Base-by-base conservation (phyloP, 2,888 invertebrate species). In the Eugnorisma glareosa region DNA sequence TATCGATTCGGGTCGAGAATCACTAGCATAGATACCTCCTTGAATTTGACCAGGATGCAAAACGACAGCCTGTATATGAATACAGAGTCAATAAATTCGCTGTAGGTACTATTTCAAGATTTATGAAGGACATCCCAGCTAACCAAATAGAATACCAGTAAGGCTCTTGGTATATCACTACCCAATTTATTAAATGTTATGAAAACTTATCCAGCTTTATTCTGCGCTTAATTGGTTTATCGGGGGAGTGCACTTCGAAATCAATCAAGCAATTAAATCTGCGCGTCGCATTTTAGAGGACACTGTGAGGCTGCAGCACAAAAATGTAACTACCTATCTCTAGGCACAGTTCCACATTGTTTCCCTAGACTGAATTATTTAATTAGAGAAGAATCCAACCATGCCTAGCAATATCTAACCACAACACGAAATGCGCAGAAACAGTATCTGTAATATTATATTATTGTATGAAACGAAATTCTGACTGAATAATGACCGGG, bases 81-180 rank as follows among this genome's bases (percentile, higher is more conserved):
- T 11, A 45, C 10, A 45, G 31, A 59, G 11, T 57, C 28, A 63
- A 84, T 10, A 37, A 43, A 43, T 66, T 67, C 61, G 84, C 84
- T 8, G 11, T n/a, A n/a, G n/a, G n/a, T 8, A 51, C 37, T 45
- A 31, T 40, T 24, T 31, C n/a, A 35, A 35, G 3, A 43, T 75
- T 2, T 28, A 57, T 57, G 57, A 57, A 57, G 15, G 28, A n/a
- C n/a, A 5, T 54, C n/a, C n/a, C 54, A n/a, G 11, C n/a, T 11
- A 54, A 11, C 11, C 51, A 54, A 54, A 18, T 18, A 45, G 5
- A 40, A 37, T 31, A 59, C 18, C 51, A n/a, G 7, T 28, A 1
- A 37, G 37, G 28, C 31, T 35, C 8, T 59, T 59, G 31, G n/a
- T n/a, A n/a, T 54, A 31, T 31, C 10, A 59, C 57, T 31, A 31